Conservation (phyloP, 2,888 invertebrate genomes). For the Drosophila falleni region DNA sequence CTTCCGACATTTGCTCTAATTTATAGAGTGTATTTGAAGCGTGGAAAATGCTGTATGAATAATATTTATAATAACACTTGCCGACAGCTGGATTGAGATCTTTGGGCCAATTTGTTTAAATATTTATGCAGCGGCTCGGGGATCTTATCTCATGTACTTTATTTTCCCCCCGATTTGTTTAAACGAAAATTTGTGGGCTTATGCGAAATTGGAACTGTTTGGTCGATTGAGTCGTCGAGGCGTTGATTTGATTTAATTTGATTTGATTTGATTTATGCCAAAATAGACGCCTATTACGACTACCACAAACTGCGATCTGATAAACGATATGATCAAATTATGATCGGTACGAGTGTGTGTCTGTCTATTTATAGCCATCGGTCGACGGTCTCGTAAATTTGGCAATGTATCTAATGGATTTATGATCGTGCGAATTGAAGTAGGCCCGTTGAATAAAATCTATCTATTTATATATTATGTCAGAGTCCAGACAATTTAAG, state of each 20-base stretch:
- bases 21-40: conserved; percentile 1
- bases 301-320: conserved; percentile 19
- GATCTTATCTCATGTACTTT: conserved; percentile 17
- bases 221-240: conserved; percentile 44
- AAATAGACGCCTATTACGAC: conserved; percentile 20
- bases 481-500: not conserved
- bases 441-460: conserved; percentile 18
- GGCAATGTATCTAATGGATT: conserved; percentile 45
- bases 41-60: conserved; percentile 17
- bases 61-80: conserved; percentile 14
- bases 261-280: conserved; percentile 53
- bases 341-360: not conserved
- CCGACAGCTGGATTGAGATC: conserved; percentile 6
- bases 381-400: conserved; percentile 17
- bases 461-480: conserved; percentile 22
- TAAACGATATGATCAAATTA: conserved; percentile 46
- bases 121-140: conserved; percentile 31
- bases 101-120: conserved; percentile 33
- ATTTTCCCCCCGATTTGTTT: conserved; percentile 23
- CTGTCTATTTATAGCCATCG: conserved; percentile 17
- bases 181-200: conserved; percentile 17
- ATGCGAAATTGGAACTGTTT: conserved; percentile 44
- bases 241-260: conserved; percentile 37
- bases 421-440: conserved; percentile 34
- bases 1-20: not conserved